These are phyloP conservation scores for Albula goreensis DNA, from an alignment of 2,113 vertebrate species.

Conservation along the genomic window DNA sequence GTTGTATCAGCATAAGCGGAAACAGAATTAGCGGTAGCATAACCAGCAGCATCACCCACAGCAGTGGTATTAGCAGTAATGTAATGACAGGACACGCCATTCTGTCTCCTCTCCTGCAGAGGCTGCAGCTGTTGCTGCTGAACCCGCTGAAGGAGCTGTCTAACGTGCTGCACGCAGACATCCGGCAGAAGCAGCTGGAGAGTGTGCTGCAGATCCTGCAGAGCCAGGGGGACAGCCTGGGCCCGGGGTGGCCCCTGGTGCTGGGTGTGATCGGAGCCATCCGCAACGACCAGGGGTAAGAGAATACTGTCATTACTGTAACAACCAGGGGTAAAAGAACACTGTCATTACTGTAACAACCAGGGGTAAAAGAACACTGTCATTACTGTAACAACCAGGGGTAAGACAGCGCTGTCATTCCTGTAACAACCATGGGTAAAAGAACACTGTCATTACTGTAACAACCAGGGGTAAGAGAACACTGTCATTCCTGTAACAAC, in stretches of 20 bases:
- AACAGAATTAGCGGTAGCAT: too few relatives aligned
- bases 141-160: slow-evolving; percentile 95
- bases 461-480: background rate
- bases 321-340: slow-evolving; percentile 20
- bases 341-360: too few relatives aligned
- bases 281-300: slow-evolving; percentile 96
- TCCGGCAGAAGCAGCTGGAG: slow-evolving; percentile 94
- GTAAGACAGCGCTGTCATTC: too few relatives aligned
- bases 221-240: slow-evolving; percentile 93
- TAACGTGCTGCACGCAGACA: slow-evolving; percentile 89
- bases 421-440: too few relatives aligned
- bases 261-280: slow-evolving; percentile 97
- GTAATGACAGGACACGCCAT: too few relatives aligned
- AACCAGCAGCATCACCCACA: too few relatives aligned
- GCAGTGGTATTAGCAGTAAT: too few relatives aligned
- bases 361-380: too few relatives aligned
- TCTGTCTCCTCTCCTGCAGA: slow-evolving; percentile 60
- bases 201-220: slow-evolving; percentile 96
- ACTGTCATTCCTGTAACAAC: too few relatives aligned
- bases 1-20: too few relatives aligned
- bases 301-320: too few relatives aligned
- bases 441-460: too few relatives aligned
- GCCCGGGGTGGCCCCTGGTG: slow-evolving; percentile 94
- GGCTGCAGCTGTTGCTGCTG: slow-evolving; percentile 89
- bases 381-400: background rate